Base-by-base conservation (phyloP, 2,797 vertebrate genomes). In the Bradypus variegatus region DNA sequence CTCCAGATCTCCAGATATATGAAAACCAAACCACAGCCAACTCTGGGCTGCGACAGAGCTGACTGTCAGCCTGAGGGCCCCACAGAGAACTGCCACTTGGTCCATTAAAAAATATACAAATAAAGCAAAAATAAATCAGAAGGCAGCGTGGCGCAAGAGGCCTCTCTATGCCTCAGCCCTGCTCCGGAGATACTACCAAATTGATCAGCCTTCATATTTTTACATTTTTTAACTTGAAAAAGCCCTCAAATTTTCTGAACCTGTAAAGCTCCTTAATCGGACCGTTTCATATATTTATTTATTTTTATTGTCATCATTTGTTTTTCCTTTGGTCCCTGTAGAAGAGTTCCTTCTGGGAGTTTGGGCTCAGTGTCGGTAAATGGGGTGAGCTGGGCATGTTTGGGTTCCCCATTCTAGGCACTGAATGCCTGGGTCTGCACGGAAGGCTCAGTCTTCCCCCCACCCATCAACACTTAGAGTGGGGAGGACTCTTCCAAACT, bases 101-200 rank as follows among this genome's bases (percentile, higher is more conserved):
- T 48, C 70, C 93, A 84, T 86, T 91, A 94, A 90, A 72, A 95
- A 93, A 94, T 87, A 84, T 23, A 67, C 82, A 93, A 87, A 86
- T 89, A 93, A 93, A 94, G 88, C 36, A 81, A 88, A 76, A 94
- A 93, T 93, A 91, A 86, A 86, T 94, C 50, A 90, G 76, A 13
- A 92, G 82, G 64, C 65, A 90, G 50, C 53, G 48, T 36, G 18
- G 84, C 41, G 6, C 8, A 70, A 77, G 90, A 82, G 83, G 33
- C 76, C 36, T 88, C 62, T 38, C 7, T 69, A 19, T 33, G 50
- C n/a, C 70, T 86, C 33, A 67, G 45, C 29, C 5, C 48, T 75
- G 75, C 31, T 91, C 31, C 38, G 53, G 73, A 70, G 55, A 64
- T 80, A 41, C n/a, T 67, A 80, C 36, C 8, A 33, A 88, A 67